These are phyloP conservation scores for Ramphastos sulfuratus DNA, from an alignment of 2,113 vertebrate species.

Conservation along the genomic window DNA sequence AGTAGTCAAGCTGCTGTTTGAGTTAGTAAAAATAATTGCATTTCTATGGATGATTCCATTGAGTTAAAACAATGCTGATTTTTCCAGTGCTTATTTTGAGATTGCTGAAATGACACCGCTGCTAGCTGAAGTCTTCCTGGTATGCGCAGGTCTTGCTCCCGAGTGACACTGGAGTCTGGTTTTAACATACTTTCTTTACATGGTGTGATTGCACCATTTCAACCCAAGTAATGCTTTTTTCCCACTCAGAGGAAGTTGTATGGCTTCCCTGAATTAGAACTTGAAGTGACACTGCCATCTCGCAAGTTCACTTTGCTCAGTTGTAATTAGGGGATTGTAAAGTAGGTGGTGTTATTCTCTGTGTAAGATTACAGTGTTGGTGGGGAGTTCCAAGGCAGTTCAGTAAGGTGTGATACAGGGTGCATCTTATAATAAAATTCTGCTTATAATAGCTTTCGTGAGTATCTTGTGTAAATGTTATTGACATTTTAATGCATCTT, in stretches of 20 bases:
- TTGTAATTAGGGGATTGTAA: not conserved
- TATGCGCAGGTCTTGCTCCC: not conserved
- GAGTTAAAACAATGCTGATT: not conserved
- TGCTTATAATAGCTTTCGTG: not conserved
- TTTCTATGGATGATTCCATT: not conserved
- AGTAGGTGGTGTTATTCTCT: not conserved
- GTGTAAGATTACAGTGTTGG: not conserved
- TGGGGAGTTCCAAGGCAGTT: not conserved
- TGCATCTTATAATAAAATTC: not conserved
- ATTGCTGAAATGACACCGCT: not conserved
- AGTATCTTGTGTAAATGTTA: not conserved
- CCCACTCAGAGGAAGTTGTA: not conserved
- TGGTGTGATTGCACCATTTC: not conserved
- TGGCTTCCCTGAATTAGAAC: not conserved
- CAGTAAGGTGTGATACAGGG: not conserved
- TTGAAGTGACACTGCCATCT: not conserved
- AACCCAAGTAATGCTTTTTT: not conserved
- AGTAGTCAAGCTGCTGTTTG: not conserved
- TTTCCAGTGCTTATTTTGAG: not conserved
- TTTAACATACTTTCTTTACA: not conserved
- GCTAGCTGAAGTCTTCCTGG: not conserved
- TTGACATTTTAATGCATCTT: not conserved
- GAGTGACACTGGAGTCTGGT: not conserved
- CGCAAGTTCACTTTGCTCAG: slow-evolving; percentile 13
- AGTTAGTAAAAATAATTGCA: not conserved